Evolutionary conservation across 2,113 vertebrate species (phyloP).

Genomic region (Gymnarchus niloticus): DNA sequence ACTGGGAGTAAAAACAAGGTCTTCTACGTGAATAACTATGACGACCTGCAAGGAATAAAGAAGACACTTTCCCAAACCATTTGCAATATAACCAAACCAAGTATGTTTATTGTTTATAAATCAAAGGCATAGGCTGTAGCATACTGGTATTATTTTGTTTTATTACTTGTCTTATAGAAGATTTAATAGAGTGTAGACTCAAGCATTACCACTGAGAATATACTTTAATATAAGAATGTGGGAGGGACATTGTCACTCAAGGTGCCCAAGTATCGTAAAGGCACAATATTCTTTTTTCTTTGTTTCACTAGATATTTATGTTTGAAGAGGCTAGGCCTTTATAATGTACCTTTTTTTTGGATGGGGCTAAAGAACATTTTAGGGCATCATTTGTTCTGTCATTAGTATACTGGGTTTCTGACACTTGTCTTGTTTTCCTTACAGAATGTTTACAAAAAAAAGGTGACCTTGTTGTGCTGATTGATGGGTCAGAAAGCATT

Average conservation of each 20-base stretch:
- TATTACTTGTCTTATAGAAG: background rate
- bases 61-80: conserved; percentile 54
- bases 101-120: conserved; percentile 42
- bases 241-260: too few species aligned
- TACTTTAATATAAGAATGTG: too few species aligned
- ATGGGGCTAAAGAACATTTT: too few species aligned
- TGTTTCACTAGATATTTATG: too few species aligned
- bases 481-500: conserved; percentile 68
- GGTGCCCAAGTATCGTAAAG: background rate
- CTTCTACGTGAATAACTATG: conserved; percentile 59
- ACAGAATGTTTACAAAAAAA: conserved; percentile 57
- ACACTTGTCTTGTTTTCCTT: background rate
- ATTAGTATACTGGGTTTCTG: background rate
- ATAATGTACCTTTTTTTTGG: too few species aligned
- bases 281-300: background rate
- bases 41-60: conserved; percentile 52
- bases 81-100: conserved; percentile 62
- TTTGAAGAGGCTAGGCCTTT: too few species aligned
- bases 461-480: conserved; percentile 68
- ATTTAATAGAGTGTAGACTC: background rate
- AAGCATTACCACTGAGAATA: background rate
- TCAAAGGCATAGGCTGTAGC: background rate
- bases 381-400: too few species aligned
- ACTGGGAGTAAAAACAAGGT: conserved; percentile 41
- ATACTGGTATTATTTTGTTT: background rate